Percentiles rank a stretch among this genome's conserved stretches.
Conservation (phyloP, 2,888 invertebrate species). For the Agriopis marginaria region DNA sequence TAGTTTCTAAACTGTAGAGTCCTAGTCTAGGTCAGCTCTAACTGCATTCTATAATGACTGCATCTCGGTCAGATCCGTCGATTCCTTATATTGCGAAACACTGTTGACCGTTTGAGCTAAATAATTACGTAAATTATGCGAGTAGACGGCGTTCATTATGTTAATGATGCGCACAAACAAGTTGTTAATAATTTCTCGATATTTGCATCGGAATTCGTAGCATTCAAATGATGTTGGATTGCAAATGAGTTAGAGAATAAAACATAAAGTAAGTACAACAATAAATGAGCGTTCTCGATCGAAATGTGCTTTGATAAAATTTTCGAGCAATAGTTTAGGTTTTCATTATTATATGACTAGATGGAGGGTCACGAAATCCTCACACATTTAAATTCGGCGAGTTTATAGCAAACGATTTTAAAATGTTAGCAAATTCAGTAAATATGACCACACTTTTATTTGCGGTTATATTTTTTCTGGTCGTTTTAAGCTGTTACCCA, state of each 20-base stretch:
- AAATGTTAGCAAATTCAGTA: no score
- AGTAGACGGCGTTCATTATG: constrained; percentile 45
- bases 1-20: neutral
- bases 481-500: no score
- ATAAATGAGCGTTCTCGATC: no score
- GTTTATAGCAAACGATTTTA: no score
- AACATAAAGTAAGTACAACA: no score
- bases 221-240: constrained; percentile 34
- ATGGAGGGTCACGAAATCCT: no score
- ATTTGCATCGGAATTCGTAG: constrained; percentile 53
- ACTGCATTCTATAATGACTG: neutral
- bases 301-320: no score
- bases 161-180: constrained; percentile 50
- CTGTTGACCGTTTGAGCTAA: constrained; percentile 33
- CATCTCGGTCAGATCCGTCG: constrained; percentile 19
- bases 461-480: no score
- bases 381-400: no score
- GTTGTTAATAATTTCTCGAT: constrained; percentile 50
- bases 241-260: constrained; percentile 17
- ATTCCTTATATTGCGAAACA: constrained; percentile 26
- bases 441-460: no score
- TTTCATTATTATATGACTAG: no score
- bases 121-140: constrained; percentile 44
- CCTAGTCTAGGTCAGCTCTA: neutral
- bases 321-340: no score